Base-by-base conservation (phyloP, 1,140 invertebrate genomes). In the Sarcophaga bullata region DNA sequence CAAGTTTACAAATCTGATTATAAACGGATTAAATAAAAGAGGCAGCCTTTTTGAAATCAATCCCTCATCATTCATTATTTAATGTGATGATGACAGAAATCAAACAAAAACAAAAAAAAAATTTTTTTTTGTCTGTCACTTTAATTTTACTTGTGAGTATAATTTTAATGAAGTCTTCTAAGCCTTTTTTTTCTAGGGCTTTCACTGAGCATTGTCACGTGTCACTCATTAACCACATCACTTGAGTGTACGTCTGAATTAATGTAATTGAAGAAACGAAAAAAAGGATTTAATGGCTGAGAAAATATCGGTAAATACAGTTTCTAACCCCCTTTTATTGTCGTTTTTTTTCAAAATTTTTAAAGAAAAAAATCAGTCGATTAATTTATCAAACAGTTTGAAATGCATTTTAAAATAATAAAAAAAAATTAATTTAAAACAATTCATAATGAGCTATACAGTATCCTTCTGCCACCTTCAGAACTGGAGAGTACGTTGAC, bases 221-320 rank as follows among this genome's bases (percentile, higher is more conserved):
- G 87, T 83, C 85, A 84, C 87, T 88, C 87, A 88, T 88, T 88
- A 88, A 87, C 89, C 86, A 86, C 87, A 87, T 87, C 86, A 85
- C 87, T 88, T 86, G 86, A 88, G 87, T 85, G 86, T 85, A 84
- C 78, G 88, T 86, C 87, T 58, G 15, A 58, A 3, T 58, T 58
- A 3, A 58, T n/a, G 54, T n/a, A 58, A 58, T 75, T n/a, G n/a
- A 37, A 46, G 19, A 10, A 37, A 75, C n/a, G 8, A n/a, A 9
- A 75, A 73, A 46, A 37, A 75, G 13, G 73, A 37, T 37, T 48
- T 48, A 37, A 75, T 75, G 54, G 54, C 73, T n/a, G 9, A 37
- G 73, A 75, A 37, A 46, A 46, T 48, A 75, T 75, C 73, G 11
- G 73, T 75, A 37, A 46, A 75, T 48, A 58, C 13, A 46, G 9